A percentile compares a stretch with the other conserved stretches of the same genome.
Conservation (phyloP, 2,113 vertebrate genomes). For the Tupaia tana region DNA sequence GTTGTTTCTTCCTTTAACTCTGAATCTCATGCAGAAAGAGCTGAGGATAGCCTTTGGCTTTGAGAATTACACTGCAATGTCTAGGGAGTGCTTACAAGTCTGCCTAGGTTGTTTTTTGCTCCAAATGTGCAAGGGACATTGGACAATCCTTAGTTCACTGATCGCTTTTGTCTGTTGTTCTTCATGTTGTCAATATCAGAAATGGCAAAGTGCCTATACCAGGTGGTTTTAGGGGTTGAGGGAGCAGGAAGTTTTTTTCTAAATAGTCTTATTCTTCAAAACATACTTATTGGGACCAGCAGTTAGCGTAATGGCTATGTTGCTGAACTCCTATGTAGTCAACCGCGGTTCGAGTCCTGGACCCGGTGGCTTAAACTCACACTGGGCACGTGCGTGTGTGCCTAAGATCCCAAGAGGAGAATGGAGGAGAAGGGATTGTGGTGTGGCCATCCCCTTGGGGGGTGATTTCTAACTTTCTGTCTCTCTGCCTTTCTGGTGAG, state of each 20-base stretch:
- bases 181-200: background rate
- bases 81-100: background rate
- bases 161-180: conserved; percentile 56
- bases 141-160: conserved; percentile 30
- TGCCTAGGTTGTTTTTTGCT: background rate
- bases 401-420: no score
- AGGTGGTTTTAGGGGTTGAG: conserved; percentile 3
- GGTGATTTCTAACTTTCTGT: no score
- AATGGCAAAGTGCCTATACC: conserved; percentile 45
- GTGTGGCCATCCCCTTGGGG: no score
- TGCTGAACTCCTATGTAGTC: no score
- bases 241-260: conserved; percentile 7
- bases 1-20: conserved; percentile 46
- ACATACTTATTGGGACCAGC: background rate
- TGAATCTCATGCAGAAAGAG: background rate
- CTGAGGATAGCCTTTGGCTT: conserved; percentile 6
- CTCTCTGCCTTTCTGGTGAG: no score
- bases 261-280: conserved; percentile 45
- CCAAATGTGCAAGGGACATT: background rate
- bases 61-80: conserved; percentile 37
- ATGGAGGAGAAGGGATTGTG: no score
- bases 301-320: no score
- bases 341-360: no score
- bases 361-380: no score
- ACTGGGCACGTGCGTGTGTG: no score